Evolutionary conservation across 2,113 vertebrate species (phyloP).

Genomic region (Eulacestoma nigropectus): DNA sequence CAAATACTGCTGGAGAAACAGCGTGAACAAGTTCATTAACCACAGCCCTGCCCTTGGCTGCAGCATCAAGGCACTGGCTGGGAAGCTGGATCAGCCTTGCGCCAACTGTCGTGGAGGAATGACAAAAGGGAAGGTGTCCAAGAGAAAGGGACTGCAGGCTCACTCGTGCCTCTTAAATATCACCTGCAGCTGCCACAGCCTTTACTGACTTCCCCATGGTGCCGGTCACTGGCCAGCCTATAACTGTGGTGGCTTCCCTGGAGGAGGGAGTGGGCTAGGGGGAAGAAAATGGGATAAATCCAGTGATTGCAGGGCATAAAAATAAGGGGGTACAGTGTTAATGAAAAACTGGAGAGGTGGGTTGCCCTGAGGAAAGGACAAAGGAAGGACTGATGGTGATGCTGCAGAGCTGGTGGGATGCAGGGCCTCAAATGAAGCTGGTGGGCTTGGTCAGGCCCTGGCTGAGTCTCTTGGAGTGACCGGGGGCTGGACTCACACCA

Average conservation of each 20-base stretch:
- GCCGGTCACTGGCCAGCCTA: neutral
- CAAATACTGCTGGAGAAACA: neutral
- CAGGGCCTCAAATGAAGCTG: neutral
- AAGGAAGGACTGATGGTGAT: neutral
- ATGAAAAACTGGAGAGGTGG: neutral
- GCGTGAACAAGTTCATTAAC: neutral
- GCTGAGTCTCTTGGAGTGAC: neutral
- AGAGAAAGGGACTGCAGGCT: neutral
- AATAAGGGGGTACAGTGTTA: neutral
- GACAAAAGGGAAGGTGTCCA: neutral
- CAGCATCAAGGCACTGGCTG: neutral
- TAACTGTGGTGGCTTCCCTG: neutral
- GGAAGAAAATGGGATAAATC: neutral
- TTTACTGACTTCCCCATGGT: fast-evolving
- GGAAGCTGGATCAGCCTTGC: neutral
- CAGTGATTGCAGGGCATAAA: neutral
- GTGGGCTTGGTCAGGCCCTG: neutral
- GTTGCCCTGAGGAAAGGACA: neutral
- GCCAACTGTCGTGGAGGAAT: neutral
- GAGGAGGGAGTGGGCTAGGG: neutral
- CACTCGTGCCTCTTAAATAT: neutral
- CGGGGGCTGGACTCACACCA: too few species aligned
- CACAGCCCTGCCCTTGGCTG: neutral
- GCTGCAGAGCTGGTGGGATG: neutral
- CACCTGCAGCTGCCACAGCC: neutral